phyloP scores from a whole-genome alignment of 2,113 vertebrate genomes.

The Gymnarchus niloticus region DNA sequence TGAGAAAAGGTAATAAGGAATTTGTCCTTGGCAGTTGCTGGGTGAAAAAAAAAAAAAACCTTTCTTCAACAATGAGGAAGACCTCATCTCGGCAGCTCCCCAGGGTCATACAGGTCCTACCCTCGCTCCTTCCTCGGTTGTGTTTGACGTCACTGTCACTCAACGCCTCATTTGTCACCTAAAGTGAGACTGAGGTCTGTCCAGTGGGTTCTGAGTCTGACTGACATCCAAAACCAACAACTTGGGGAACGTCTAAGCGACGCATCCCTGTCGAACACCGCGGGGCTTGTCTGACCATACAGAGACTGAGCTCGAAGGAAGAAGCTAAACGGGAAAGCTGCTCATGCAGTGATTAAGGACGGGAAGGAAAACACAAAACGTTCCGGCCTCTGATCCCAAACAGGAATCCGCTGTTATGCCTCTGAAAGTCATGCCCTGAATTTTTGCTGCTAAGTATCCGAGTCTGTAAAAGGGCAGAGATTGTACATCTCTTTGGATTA shows the following conservation, averaged over 20 bases:
- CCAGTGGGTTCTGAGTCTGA: neutral
- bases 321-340: neutral
- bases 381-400: neutral
- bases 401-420: neutral
- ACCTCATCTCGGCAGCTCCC: neutral
- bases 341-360: neutral
- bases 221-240: neutral
- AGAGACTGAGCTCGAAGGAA: neutral
- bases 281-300: neutral
- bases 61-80: neutral
- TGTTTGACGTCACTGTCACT: neutral
- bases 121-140: neutral
- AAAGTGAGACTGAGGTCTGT: neutral
- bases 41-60: neutral
- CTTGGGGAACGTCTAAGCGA: neutral
- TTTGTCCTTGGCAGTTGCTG: constrained; percentile 41
- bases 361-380: neutral
- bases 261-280: neutral
- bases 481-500: neutral
- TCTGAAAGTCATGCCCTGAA: neutral
- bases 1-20: constrained; percentile 26
- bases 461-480: neutral
- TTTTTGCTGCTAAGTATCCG: neutral
- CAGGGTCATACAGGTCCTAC: neutral
- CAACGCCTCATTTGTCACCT: neutral